Evolutionary conservation across 2,797 vertebrate species (phyloP), one percentile per base, ranked within the genome.

Genomic region (Uromys caudimaculatus): DNA sequence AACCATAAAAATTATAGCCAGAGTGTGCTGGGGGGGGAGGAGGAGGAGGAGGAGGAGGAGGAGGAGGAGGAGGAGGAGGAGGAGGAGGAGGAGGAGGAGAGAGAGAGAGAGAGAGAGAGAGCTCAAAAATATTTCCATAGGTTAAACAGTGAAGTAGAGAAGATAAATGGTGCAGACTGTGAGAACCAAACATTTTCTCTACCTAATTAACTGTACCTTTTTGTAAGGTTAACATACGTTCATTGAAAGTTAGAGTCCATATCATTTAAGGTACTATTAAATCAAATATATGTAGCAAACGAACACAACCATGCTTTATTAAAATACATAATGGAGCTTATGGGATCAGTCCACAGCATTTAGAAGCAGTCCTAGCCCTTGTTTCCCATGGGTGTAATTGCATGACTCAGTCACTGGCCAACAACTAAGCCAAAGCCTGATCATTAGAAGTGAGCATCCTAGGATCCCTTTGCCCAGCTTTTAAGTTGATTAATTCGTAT

Each of bases 351-450:
- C 89, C 82, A 93, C 76, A 60, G 60, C 47, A 95, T 98, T 95
- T 96, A 82, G 97, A 96, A 93, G 62, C 71, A 98, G 62, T 92
- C 27, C n/a, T 41, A 78, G 94, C 77, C 84, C 56, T 32, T 90
- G 75, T 90, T 98, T 98, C 98, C 95, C 97, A 98, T 97, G 97
- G 97, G 62, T 86, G 82, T 98, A 98, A 98, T 97, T 97, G 58
- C 50, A 89, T 97, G 97, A 98, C 89, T 98, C 97, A 98, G 85
- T 75, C 50, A 47, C 62, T 89, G 81, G 86, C 96, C 79, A 96
- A 44, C 78, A 93, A 95, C 92, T 0, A 92, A 97, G 96, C 93
- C 58, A 90, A 89, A 84, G 75, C 3, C 94, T 96, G 95, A 95
- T 95, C 97, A 35, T 62, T 89, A 75, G 52, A 64, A 93, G 67